Percentiles rank a stretch among this genome's conserved stretches.
phyloP scores from a whole-genome alignment of 2,797 vertebrate species.

The Enteromius mattozi region DNA sequence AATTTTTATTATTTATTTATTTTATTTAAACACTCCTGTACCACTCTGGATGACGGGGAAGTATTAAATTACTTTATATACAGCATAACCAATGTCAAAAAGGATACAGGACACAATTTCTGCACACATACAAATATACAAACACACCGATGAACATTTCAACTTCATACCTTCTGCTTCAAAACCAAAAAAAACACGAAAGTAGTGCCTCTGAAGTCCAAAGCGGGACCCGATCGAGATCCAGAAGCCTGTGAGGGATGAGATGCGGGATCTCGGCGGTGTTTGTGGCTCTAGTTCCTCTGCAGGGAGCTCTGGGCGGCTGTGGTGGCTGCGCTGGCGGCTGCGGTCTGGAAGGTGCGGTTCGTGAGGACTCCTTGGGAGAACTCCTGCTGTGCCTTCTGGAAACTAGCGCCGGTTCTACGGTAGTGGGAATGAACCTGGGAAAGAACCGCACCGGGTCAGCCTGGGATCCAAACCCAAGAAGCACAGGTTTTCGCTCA shows the following conservation, averaged over 20 bases:
- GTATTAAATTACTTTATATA: slow-evolving; percentile 54
- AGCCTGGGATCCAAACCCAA: not conserved
- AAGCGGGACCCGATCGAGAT: slow-evolving; percentile 8
- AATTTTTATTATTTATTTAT: slow-evolving; percentile 15
- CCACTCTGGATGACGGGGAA: slow-evolving; percentile 2
- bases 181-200: slow-evolving; percentile 6
- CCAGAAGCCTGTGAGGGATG: not conserved
- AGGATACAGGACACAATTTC: not conserved
- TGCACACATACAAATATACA: slow-evolving; percentile 57
- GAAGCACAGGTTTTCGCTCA: not conserved
- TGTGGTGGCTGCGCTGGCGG: slow-evolving; percentile 76
- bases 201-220: slow-evolving; percentile 28
- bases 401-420: slow-evolving; percentile 93
- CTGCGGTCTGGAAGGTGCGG: slow-evolving; percentile 85
- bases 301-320: slow-evolving; percentile 86
- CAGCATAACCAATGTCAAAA: slow-evolving; percentile 27
- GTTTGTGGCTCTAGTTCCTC: slow-evolving; percentile 68
- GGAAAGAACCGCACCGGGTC: not conserved
- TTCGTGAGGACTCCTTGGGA: slow-evolving; percentile 93
- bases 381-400: slow-evolving; percentile 96
- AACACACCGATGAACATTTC: slow-evolving; percentile 33
- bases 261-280: not conserved
- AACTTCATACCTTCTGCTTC: slow-evolving; percentile 48
- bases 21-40: slow-evolving; percentile 15
- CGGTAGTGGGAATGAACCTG: slow-evolving; percentile 94